These are phyloP conservation scores for Amorpha juglandis DNA, from an alignment of 2,888 invertebrate species.

Conservation along the genomic window DNA sequence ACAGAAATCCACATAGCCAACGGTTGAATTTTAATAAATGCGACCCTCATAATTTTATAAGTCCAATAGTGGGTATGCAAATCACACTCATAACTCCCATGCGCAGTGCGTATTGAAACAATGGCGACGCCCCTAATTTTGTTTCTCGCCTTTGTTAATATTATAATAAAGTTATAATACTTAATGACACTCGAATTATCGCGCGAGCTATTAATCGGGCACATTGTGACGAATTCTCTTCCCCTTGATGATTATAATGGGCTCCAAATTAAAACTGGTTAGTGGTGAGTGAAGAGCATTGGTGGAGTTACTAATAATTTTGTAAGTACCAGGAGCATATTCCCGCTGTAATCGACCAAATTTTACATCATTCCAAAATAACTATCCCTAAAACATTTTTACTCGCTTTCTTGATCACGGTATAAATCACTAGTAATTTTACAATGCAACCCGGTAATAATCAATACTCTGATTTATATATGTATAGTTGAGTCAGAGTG, in stretches of 20 bases:
- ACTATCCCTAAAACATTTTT: too few species aligned
- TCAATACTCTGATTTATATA: too few species aligned
- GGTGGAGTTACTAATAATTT: not conserved
- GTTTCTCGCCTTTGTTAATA: conserved; percentile 73
- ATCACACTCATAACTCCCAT: conserved; percentile 67
- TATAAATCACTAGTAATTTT: too few species aligned
- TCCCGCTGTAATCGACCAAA: too few species aligned
- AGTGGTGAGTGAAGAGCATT: not conserved
- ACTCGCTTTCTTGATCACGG: not conserved
- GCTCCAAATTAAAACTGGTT: conserved; percentile 13
- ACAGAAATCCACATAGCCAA: not conserved
- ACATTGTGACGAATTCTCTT: conserved; percentile 57
- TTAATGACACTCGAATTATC: conserved; percentile 67
- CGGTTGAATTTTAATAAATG: conserved; percentile 13
- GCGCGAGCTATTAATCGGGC: conserved; percentile 56
- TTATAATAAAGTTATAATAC: conserved; percentile 74
- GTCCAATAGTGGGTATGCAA: conserved; percentile 57
- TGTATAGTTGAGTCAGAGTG: too few species aligned
- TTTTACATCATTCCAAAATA: too few species aligned
- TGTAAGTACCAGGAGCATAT: not conserved
- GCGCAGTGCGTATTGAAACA: conserved; percentile 76
- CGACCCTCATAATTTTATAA: conserved; percentile 27
- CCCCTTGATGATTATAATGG: conserved; percentile 44
- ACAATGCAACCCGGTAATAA: too few species aligned
- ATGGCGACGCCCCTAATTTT: conserved; percentile 65